A percentile compares a stretch with the other conserved stretches of the same genome.
Conservation (phyloP, 2,888 invertebrate species). For the Nomada lathburiana region DNA sequence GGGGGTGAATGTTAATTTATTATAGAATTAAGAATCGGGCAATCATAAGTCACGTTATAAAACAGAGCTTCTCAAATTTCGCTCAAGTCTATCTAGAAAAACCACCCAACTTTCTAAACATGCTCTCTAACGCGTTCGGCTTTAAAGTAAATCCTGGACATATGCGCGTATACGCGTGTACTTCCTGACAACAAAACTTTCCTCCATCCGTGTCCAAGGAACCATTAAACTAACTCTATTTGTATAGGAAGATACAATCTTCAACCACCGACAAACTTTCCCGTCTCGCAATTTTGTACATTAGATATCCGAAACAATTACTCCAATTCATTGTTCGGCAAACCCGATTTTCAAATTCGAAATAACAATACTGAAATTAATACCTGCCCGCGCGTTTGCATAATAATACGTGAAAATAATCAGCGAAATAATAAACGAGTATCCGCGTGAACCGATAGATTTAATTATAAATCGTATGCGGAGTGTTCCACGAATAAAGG, state of each 20-base stretch:
- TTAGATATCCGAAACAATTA: not conserved
- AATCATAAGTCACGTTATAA: not conserved
- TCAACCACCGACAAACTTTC: not conserved
- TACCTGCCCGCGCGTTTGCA: not conserved
- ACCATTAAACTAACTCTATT: slow-evolving; percentile 1
- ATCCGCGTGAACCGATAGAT: not conserved
- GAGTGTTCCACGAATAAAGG: too few species aligned
- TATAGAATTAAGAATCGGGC: too few species aligned
- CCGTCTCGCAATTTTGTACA: not conserved
- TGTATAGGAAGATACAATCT: slow-evolving; percentile 14
- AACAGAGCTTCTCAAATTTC: not conserved
- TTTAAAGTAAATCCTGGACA: slow-evolving; percentile 4
- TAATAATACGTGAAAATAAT: slow-evolving; percentile 27
- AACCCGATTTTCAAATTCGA: not conserved
- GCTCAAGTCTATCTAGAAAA: not conserved
- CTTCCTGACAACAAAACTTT: not conserved
- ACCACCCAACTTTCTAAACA: not conserved
- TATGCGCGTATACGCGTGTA: not conserved
- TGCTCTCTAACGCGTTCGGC: not conserved
- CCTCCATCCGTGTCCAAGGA: not conserved
- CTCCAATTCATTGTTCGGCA: not conserved
- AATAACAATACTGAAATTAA: slow-evolving; percentile 16
- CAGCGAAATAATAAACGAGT: not conserved
- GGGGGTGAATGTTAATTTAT: too few species aligned
- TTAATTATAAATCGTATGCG: not conserved